Conservation (phyloP, 2,113 vertebrate genomes). For the Paralichthys olivaceus region DNA sequence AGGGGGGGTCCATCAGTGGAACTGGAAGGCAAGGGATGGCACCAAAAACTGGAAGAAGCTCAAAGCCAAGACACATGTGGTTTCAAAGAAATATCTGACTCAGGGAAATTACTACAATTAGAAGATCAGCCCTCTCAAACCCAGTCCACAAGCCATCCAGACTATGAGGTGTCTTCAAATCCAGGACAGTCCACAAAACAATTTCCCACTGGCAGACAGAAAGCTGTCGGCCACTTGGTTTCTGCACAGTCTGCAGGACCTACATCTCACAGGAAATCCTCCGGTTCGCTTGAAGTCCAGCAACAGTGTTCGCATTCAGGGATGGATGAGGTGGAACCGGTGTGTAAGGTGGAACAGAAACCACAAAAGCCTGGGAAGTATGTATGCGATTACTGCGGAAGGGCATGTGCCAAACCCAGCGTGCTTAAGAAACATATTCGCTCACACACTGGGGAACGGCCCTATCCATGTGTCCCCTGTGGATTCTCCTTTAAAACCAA, state of each 20-base stretch:
- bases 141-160: conserved; percentile 66
- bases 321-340: conserved; percentile 82
- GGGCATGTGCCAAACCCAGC: conserved; percentile 99
- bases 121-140: conserved; percentile 82
- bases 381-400: conserved; percentile 97
- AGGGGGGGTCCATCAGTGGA: conserved; percentile 87
- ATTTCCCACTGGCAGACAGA: conserved; percentile 82
- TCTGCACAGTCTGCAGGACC: conserved; percentile 84
- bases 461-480: conserved; percentile 96
- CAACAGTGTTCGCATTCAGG: conserved; percentile 90
- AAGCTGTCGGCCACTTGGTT: conserved; percentile 84
- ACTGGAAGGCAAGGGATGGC: conserved; percentile 84
- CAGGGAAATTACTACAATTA: conserved; percentile 85
- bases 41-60: conserved; percentile 83
- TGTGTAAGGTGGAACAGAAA: conserved; percentile 93
- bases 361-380: conserved; percentile 96
- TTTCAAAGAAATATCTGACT: conserved; percentile 86
- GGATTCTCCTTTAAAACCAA: conserved; percentile 99
- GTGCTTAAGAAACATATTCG: conserved; percentile 99
- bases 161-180: conserved; percentile 63
- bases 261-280: conserved; percentile 87
- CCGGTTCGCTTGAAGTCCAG: conserved; percentile 85
- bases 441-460: conserved; percentile 96
- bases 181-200: conserved; percentile 53
- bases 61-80: conserved; percentile 77